These are phyloP conservation scores for Diceros bicornis DNA, from an alignment of 2,797 vertebrate genomes.

Conservation along the genomic window DNA sequence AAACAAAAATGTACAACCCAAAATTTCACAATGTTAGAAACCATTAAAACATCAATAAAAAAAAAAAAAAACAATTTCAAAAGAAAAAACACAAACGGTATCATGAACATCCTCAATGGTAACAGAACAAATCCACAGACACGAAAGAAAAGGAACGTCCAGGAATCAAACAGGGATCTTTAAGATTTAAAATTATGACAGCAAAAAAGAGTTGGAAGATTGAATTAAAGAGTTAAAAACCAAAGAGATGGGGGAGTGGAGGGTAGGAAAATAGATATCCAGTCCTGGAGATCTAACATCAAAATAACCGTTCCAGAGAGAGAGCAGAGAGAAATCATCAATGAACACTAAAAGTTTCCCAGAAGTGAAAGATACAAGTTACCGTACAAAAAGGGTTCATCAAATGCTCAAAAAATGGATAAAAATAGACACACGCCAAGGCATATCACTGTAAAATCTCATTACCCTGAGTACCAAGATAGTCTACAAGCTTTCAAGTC, in stretches of 20 bases:
- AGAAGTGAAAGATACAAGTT: neutral
- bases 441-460: neutral
- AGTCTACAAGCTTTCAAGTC: neutral
- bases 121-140: neutral
- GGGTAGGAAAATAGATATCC: neutral
- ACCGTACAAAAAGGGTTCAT: neutral
- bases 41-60: too few relatives aligned
- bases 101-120: neutral
- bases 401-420: neutral
- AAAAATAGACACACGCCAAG: neutral
- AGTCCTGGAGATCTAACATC: neutral
- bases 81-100: neutral
- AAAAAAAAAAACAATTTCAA: too few relatives aligned
- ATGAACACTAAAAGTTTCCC: neutral
- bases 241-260: neutral
- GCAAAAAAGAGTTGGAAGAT: slow-evolving; percentile 8
- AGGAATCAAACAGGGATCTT: neutral
- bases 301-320: neutral
- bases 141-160: neutral
- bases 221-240: neutral
- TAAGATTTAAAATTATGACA: neutral
- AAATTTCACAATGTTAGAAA: too few relatives aligned
- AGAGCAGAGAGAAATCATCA: neutral
- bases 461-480: neutral
- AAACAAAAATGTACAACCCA: too few relatives aligned